Evolutionary conservation across 2,797 vertebrate species (phyloP), one percentile per base, ranked within the genome.

Genomic region (Brachyalestes nurse): DNA sequence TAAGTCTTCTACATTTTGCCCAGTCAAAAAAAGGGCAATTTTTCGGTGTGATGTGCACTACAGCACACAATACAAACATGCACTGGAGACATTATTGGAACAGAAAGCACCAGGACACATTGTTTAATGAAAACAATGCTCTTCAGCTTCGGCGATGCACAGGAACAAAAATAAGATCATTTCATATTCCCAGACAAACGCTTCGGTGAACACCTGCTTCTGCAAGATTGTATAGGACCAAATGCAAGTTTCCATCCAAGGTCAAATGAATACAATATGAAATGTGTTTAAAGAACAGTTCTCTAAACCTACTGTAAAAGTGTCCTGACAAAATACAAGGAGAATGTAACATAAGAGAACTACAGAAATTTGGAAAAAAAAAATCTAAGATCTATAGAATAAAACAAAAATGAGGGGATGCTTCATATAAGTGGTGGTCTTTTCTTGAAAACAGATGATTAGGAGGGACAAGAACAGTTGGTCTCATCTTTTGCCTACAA

Each of bases 11-110:
- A 78, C 57, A 75, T 51, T 75, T 57, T 62, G 70, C 77, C 82
- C 77, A 16, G 61, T 47, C 19, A 57, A 55, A 79, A 62, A 28
- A 34, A 65, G 77, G 73, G 70, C 77, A 79, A 55, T 47, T 49
- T 74, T 47, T 73, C 38, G 53, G 34, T 42, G 62, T 38, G 28
- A 82, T 67, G 74, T 17, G 67, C 45, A 47, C 73, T 45, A 67
- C 25, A 47, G 72, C 60, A 72, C 80, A 81, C 38, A 42, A 71
- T 51, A 79, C 72, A 72, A 70, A 86, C 83, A 82, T 88, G 88
- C 88, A 81, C 69, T 71, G 80, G 67, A 77, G 73, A 82, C 47
- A 71, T 65, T 28, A 65, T n/a, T 38, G 79, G 66, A 62, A 85
- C 49, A 2, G 7, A 76, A 85, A 74, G 67, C 78, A 74, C 75